phyloP scores from a whole-genome alignment of 2,797 vertebrate species.

The Lutjanus campechanus region DNA sequence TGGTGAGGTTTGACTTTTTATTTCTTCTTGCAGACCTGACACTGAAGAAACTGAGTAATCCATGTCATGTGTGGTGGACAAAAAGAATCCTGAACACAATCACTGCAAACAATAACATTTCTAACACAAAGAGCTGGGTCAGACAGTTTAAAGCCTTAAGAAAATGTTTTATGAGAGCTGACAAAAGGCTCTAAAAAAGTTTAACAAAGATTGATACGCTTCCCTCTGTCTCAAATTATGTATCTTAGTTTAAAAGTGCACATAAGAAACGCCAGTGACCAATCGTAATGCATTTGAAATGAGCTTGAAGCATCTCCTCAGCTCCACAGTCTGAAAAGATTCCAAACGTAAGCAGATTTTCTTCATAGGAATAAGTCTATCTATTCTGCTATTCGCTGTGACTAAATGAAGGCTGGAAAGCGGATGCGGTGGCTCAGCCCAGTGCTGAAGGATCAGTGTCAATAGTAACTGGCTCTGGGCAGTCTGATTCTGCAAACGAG shows the following conservation, averaged over 20 bases:
- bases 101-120: background rate
- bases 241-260: slow-evolving; percentile 31
- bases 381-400: slow-evolving; percentile 25
- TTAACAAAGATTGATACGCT: slow-evolving; percentile 22
- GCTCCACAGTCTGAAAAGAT: slow-evolving; percentile 24
- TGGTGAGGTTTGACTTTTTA: background rate
- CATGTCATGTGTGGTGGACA: slow-evolving; percentile 6
- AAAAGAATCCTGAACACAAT: background rate
- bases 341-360: slow-evolving; percentile 60
- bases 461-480: slow-evolving; percentile 61
- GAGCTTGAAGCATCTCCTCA: slow-evolving; percentile 33
- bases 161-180: slow-evolving; percentile 27
- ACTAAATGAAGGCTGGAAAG: slow-evolving; percentile 37
- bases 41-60: background rate
- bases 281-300: slow-evolving; percentile 64
- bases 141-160: slow-evolving; percentile 13
- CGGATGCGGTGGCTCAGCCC: slow-evolving; percentile 12
- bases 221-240: slow-evolving; percentile 13
- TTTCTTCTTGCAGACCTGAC: background rate
- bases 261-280: slow-evolving; percentile 32
- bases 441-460: slow-evolving; percentile 46
- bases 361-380: slow-evolving; percentile 47
- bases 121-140: slow-evolving; percentile 2
- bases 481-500: slow-evolving; percentile 33
- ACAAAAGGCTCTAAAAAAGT: slow-evolving; percentile 15